Evolutionary conservation across 2,888 invertebrate genomes (phyloP).

Genomic region (Microctonus aethiopoides): DNA sequence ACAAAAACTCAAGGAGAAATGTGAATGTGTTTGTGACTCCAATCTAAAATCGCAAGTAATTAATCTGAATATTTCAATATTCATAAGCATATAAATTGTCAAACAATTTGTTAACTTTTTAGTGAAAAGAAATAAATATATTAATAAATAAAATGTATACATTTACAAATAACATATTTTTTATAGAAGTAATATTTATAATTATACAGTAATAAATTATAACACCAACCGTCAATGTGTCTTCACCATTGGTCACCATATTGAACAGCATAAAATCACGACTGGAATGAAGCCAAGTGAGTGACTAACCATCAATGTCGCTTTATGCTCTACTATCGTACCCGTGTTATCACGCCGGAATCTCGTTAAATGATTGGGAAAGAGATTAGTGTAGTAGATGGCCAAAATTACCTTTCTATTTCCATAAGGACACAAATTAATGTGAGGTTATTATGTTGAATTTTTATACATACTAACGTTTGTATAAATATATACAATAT

Average conservation of each 20-base stretch:
- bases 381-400: background rate
- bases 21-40: too few relatives aligned
- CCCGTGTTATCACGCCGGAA: slow-evolving; percentile 4
- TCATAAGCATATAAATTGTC: too few relatives aligned
- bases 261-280: background rate
- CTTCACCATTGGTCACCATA: slow-evolving; percentile 9
- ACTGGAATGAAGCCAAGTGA: background rate
- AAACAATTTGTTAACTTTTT: too few relatives aligned
- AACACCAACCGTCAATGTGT: slow-evolving; percentile 9
- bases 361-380: slow-evolving; percentile 17
- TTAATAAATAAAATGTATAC: too few relatives aligned
- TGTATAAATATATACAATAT: too few relatives aligned
- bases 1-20: slow-evolving; percentile 27
- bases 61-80: too few relatives aligned
- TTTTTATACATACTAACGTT: too few relatives aligned
- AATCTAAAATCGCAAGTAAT: too few relatives aligned
- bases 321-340: background rate
- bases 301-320: background rate
- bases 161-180: too few relatives aligned
- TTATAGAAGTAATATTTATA: too few relatives aligned
- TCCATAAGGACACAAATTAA: background rate
- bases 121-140: too few relatives aligned
- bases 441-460: too few relatives aligned
- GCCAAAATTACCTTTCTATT: background rate
- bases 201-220: background rate